Conservation (phyloP, 2,888 invertebrate species). For the Cinara cedri region DNA sequence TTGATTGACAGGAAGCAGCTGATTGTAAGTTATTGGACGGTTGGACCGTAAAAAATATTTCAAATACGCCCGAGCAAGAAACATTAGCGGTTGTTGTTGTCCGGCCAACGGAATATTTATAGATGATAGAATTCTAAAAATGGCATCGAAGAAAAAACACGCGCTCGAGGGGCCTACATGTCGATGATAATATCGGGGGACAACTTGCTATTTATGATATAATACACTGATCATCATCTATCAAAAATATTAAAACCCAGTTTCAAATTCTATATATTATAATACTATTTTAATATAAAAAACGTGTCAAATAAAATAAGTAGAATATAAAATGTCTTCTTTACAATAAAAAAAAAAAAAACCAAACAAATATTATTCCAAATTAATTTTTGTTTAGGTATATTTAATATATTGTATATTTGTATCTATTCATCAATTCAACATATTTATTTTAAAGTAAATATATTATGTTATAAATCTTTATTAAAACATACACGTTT, state of each 20-base stretch:
- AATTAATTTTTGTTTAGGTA: too few species aligned
- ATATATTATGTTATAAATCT: too few species aligned
- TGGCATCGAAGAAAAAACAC: slow-evolving; percentile 22
- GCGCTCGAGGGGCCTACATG: slow-evolving; percentile 14
- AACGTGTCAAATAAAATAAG: background rate
- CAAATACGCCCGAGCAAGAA: slow-evolving; percentile 35
- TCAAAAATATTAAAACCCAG: background rate
- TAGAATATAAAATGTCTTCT: background rate
- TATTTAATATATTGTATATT: too few species aligned
- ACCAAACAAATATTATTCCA: background rate
- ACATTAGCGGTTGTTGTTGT: slow-evolving; percentile 47
- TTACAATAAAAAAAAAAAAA: background rate
- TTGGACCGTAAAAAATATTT: slow-evolving; percentile 25
- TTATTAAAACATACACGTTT: too few species aligned
- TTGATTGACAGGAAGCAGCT: slow-evolving; percentile 23
- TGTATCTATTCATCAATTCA: too few species aligned
- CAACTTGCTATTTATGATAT: too few species aligned
- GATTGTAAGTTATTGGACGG: slow-evolving; percentile 26
- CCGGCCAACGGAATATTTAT: slow-evolving; percentile 49
- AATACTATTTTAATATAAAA: too few species aligned
- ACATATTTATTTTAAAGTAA: too few species aligned
- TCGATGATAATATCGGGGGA: background rate
- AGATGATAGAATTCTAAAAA: slow-evolving; percentile 46
- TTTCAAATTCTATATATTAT: background rate
- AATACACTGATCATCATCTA: background rate